Evolutionary conservation across 2,113 vertebrate genomes (phyloP).

Genomic region (Ellobius talpinus): DNA sequence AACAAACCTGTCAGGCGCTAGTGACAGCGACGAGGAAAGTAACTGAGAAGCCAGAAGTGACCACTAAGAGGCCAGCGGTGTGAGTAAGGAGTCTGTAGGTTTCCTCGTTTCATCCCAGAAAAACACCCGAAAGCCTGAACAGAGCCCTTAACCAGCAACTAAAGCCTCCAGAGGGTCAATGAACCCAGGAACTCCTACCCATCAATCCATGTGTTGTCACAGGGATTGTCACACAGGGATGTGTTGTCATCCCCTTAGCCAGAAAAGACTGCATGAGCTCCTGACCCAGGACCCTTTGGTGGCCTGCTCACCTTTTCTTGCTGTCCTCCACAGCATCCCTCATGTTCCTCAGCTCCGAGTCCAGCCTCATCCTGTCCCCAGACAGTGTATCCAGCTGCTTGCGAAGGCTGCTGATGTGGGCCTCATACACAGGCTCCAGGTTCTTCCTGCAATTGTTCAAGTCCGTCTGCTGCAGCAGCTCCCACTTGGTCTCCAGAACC

Average conservation of each 20-base stretch:
- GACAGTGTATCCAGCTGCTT: constrained; percentile 88
- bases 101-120: background rate
- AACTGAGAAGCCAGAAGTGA: background rate
- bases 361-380: constrained; percentile 88
- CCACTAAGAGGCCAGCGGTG: background rate
- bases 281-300: background rate
- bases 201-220: background rate
- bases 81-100: background rate
- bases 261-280: background rate
- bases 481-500: constrained; percentile 80
- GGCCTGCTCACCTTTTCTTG: constrained; percentile 87
- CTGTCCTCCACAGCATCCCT: constrained; percentile 90
- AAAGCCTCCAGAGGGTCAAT: background rate
- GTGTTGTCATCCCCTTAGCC: background rate
- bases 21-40: background rate
- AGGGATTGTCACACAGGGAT: background rate
- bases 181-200: background rate
- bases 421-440: constrained; percentile 89
- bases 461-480: constrained; percentile 77
- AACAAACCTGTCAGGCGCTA: background rate
- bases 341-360: constrained; percentile 89
- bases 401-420: constrained; percentile 88
- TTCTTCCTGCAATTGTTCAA: constrained; percentile 76
- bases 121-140: background rate
- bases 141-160: background rate